A percentile compares a stretch with the other conserved stretches of the same genome.
phyloP scores from a whole-genome alignment of 2,113 vertebrate species.

The Ellobius talpinus region DNA sequence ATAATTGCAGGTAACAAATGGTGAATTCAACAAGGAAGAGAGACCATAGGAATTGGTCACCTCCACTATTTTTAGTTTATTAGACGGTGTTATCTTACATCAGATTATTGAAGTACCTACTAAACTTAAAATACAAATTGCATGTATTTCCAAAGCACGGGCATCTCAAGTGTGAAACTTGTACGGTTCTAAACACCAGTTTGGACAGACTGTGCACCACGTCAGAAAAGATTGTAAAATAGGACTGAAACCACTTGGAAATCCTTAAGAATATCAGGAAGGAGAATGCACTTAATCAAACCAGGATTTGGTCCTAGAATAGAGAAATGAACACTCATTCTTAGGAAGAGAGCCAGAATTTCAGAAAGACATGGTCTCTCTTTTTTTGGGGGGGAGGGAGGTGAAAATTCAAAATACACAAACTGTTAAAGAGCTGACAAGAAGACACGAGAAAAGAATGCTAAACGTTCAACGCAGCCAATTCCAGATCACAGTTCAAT shows the following conservation, averaged over 20 bases:
- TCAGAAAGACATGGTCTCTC: slow-evolving; percentile 51
- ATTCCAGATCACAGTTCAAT: not conserved
- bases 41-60: slow-evolving; percentile 18
- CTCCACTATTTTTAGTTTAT: slow-evolving; percentile 30
- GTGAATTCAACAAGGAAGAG: not conserved
- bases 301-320: slow-evolving; percentile 48
- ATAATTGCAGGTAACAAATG: slow-evolving; percentile 38
- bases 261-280: slow-evolving; percentile 64
- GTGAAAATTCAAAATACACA: slow-evolving; percentile 53
- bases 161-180: slow-evolving; percentile 52
- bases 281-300: slow-evolving; percentile 64
- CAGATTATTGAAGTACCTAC: not conserved
- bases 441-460: slow-evolving; percentile 24
- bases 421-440: slow-evolving; percentile 37
- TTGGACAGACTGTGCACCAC: slow-evolving; percentile 50
- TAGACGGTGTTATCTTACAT: not conserved
- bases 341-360: slow-evolving; percentile 50
- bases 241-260: slow-evolving; percentile 63
- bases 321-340: slow-evolving; percentile 65
- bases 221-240: slow-evolving; percentile 62
- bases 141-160: slow-evolving; percentile 39
- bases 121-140: slow-evolving; percentile 47
- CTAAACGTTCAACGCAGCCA: not conserved
- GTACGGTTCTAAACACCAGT: slow-evolving; percentile 55
- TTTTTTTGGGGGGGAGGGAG: not conserved